Evolutionary conservation across 2,888 invertebrate species (phyloP).

Genomic region (Cyclophora albipunctata): DNA sequence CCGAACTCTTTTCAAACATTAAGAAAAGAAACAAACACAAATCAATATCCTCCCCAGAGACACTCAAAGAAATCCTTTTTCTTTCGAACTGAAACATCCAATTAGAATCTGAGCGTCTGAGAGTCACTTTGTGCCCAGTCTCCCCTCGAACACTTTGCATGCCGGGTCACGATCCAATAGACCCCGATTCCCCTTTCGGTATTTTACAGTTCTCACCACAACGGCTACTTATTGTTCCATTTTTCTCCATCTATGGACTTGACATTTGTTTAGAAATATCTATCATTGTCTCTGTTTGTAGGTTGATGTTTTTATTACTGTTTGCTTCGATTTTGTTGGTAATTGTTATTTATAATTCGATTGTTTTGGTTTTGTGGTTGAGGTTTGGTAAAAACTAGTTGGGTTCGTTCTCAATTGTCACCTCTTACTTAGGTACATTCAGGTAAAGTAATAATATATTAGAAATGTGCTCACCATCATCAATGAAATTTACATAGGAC

Average conservation of each 20-base stretch:
- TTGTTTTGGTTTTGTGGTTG: neutral
- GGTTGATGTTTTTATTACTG: constrained; percentile 29
- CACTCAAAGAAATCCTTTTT: constrained; percentile 1
- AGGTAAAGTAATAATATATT: no score
- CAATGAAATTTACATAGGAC: no score
- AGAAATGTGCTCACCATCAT: no score
- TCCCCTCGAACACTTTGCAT: constrained; percentile 31
- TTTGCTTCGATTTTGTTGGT: constrained; percentile 16
- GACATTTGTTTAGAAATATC: constrained; percentile 28
- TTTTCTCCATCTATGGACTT: constrained; percentile 30
- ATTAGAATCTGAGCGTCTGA: constrained; percentile 18
- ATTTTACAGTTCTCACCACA: constrained; percentile 28
- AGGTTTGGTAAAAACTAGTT: constrained; percentile 1
- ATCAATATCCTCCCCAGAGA: no score
- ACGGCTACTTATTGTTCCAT: constrained; percentile 29
- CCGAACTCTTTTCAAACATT: no score
- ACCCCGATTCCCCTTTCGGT: constrained; percentile 34
- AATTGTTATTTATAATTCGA: no score
- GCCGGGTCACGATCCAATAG: constrained; percentile 45
- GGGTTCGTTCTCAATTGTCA: neutral
- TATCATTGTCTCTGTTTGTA: constrained; percentile 23
- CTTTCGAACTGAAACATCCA: constrained; percentile 20
- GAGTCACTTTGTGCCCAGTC: constrained; percentile 24
- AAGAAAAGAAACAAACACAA: no score
- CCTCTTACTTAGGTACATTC: no score